These are phyloP conservation scores for Ctenomys sociabilis DNA, from an alignment of 2,113 vertebrate genomes.

Conservation along the genomic window DNA sequence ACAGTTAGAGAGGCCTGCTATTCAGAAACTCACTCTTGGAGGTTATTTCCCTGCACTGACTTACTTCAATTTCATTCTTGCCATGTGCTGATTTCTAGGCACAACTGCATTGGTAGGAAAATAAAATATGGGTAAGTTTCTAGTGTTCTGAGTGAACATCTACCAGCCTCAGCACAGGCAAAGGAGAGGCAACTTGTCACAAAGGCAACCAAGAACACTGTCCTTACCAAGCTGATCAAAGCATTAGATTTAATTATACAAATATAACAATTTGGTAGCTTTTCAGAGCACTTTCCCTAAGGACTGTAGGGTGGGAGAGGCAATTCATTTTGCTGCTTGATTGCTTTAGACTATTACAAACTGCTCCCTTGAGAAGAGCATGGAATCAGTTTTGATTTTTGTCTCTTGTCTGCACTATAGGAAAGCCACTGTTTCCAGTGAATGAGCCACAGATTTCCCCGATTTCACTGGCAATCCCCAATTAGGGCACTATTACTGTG, in stretches of 20 bases:
- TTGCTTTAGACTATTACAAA: slow-evolving; percentile 88
- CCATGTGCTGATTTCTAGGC: neutral
- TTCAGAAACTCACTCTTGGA: slow-evolving; percentile 21
- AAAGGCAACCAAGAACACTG: slow-evolving; percentile 76
- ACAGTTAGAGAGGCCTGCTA: neutral
- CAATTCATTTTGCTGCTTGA: slow-evolving; percentile 88
- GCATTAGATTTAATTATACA: slow-evolving; percentile 90
- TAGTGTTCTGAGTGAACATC: neutral
- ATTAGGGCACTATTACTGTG: slow-evolving; percentile 87
- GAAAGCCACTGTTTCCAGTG: slow-evolving; percentile 85
- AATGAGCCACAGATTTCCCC: slow-evolving; percentile 85
- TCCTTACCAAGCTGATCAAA: slow-evolving; percentile 87
- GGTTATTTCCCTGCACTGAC: neutral
- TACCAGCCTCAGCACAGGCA: neutral
- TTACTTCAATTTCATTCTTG: slow-evolving; percentile 35
- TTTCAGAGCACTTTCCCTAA: slow-evolving; percentile 82
- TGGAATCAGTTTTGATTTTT: slow-evolving; percentile 90
- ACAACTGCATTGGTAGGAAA: neutral
- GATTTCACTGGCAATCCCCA: slow-evolving; percentile 88
- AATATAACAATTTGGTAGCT: slow-evolving; percentile 86
- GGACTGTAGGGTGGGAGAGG: slow-evolving; percentile 85
- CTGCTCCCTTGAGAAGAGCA: slow-evolving; percentile 87
- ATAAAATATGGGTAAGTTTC: neutral
- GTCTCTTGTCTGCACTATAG: slow-evolving; percentile 84
- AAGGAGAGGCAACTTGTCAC: slow-evolving; percentile 72